Evolutionary conservation across 2,888 invertebrate genomes (phyloP).

Genomic region (Agonopterix heracliana): DNA sequence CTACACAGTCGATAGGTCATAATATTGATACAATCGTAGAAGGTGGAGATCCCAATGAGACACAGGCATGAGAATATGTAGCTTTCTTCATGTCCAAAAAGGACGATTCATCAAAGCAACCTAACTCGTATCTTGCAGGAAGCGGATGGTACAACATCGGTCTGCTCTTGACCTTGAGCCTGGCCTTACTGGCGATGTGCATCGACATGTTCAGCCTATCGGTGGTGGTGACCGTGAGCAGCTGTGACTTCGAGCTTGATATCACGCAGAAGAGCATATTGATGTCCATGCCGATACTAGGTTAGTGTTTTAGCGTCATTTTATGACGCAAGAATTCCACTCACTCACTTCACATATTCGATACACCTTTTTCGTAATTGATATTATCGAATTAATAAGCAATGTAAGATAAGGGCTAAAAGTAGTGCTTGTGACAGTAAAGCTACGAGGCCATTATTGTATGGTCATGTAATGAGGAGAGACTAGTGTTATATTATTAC

Average conservation of each 20-base stretch:
- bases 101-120: not conserved
- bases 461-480: too few species aligned
- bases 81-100: not conserved
- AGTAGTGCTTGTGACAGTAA: not conserved
- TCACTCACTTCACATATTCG: not conserved
- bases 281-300: not conserved
- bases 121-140: conserved; percentile 20
- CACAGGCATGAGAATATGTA: not conserved
- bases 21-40: not conserved
- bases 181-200: conserved; percentile 30
- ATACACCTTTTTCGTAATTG: not conserved
- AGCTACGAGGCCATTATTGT: not conserved
- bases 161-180: conserved; percentile 26
- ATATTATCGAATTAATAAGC: too few species aligned
- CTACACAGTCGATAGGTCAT: not conserved
- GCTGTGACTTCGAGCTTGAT: conserved; percentile 35
- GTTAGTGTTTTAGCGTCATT: not conserved
- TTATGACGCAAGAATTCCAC: not conserved
- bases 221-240: conserved; percentile 31
- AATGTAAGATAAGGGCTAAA: not conserved
- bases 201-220: conserved; percentile 46
- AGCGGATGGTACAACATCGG: conserved; percentile 35
- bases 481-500: too few species aligned
- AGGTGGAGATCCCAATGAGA: not conserved
- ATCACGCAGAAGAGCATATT: conserved; percentile 36